Percentiles rank a stretch among this genome's conserved stretches.
Conservation (phyloP, 2,888 invertebrate genomes). For the Nomada ferruginata region DNA sequence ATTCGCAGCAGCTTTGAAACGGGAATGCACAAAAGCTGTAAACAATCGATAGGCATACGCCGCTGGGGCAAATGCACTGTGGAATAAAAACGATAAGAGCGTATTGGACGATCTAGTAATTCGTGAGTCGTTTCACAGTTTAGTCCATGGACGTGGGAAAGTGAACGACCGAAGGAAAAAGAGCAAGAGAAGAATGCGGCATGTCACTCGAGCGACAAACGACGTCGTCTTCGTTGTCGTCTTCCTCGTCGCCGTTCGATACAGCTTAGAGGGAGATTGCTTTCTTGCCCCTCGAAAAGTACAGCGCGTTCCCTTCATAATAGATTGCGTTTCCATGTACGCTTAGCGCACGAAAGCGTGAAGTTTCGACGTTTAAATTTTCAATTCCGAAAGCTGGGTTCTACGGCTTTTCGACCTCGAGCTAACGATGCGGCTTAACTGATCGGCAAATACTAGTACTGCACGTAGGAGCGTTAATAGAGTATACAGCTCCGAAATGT, state of each 20-base stretch:
- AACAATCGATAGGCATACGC: no score
- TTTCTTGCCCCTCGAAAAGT: slow-evolving; percentile 4
- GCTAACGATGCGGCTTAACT: slow-evolving; percentile 11
- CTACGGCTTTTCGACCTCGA: not conserved
- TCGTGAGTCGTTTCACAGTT: slow-evolving; percentile 24
- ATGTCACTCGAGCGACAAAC: slow-evolving; percentile 14
- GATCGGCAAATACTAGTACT: slow-evolving; percentile 21
- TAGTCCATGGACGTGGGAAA: slow-evolving; percentile 15
- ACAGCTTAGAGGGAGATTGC: slow-evolving; percentile 4
- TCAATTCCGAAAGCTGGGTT: slow-evolving; percentile 12
- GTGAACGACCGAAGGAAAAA: slow-evolving; percentile 19
- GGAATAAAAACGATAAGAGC: no score
- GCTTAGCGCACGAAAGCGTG: not conserved
- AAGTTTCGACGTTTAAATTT: not conserved
- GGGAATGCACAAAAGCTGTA: no score
- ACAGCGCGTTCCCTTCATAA: not conserved
- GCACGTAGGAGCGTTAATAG: slow-evolving; percentile 10
- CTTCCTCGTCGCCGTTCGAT: slow-evolving; percentile 15
- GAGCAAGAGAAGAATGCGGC: slow-evolving; percentile 12
- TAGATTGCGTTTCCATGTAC: slow-evolving; percentile 5
- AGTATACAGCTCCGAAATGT: slow-evolving; percentile 9
- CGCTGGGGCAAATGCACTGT: no score
- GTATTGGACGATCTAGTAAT: slow-evolving; percentile 6
- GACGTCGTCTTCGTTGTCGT: not conserved
- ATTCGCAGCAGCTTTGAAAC: no score